A percentile compares a stretch with the other conserved stretches of the same genome.
Conservation (phyloP, 1,140 invertebrate species). For the Drosophila sechellia region DNA sequence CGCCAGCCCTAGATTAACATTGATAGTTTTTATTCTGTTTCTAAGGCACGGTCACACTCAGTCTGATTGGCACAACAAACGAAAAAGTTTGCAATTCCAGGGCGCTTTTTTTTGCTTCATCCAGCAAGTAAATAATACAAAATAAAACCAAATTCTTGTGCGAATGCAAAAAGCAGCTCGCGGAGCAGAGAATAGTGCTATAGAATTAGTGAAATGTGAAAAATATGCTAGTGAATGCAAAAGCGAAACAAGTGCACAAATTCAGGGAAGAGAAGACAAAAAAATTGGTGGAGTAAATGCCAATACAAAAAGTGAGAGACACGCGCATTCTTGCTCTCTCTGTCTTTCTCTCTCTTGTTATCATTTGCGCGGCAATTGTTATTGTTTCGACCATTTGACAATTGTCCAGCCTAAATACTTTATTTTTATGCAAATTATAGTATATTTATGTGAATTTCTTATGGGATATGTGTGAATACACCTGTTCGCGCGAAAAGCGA, state of each 20-base stretch:
- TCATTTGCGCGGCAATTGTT: conserved; percentile 68
- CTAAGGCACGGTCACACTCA: background rate
- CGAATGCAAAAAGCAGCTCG: background rate
- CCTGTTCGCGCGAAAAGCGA: conserved; percentile 27
- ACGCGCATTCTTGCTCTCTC: conserved; percentile 9
- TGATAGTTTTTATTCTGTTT: background rate
- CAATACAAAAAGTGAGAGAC: conserved; percentile 58
- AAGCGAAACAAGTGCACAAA: conserved; percentile 59
- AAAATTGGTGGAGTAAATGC: conserved; percentile 42
- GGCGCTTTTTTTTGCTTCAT: conserved; percentile 44
- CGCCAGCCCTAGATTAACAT: background rate
- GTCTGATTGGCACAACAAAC: conserved; percentile 69
- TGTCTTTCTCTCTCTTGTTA: conserved; percentile 43
- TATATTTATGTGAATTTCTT: conserved; percentile 1
- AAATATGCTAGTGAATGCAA: conserved; percentile 10
- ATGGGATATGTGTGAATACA: background rate
- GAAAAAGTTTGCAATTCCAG: conserved; percentile 65
- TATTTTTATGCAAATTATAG: background rate
- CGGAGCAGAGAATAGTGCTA: background rate
- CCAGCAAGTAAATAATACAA: conserved; percentile 51
- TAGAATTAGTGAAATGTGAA: conserved; percentile 3
- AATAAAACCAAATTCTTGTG: conserved; percentile 6
- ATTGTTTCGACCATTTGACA: conserved; percentile 44
- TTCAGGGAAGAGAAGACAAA: conserved; percentile 6
- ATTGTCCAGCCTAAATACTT: conserved; percentile 20